These are phyloP conservation scores for Ariopsis seemanni DNA, from an alignment of 2,113 vertebrate genomes.

Conservation along the genomic window DNA sequence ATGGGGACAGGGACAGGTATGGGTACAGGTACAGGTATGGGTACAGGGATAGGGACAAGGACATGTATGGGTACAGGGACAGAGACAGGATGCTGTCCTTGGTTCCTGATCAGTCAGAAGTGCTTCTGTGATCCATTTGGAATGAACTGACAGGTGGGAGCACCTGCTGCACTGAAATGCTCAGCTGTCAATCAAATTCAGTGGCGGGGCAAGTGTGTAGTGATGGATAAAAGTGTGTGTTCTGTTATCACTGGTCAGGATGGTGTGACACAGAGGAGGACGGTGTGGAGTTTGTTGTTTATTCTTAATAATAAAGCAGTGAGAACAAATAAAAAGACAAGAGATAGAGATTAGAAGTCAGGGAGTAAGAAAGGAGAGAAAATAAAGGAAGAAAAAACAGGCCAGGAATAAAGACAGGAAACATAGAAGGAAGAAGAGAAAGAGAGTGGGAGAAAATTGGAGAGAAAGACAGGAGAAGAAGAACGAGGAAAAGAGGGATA, in stretches of 20 bases:
- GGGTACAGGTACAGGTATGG: too few relatives aligned
- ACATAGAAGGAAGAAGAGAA: background rate
- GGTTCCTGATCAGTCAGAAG: background rate
- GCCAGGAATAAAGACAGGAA: background rate
- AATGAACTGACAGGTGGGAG: background rate
- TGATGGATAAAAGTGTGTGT: background rate
- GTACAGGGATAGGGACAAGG: too few relatives aligned
- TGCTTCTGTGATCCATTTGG: background rate
- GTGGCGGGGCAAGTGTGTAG: background rate
- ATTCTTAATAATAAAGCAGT: background rate
- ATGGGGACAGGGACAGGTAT: too few relatives aligned
- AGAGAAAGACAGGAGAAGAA: background rate
- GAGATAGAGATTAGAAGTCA: background rate
- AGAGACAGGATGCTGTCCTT: too few relatives aligned
- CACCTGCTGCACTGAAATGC: background rate
- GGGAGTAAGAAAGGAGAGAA: background rate
- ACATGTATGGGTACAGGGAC: too few relatives aligned
- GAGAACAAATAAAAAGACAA: background rate
- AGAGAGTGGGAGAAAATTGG: background rate
- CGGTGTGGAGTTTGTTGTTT: background rate
- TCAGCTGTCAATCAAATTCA: background rate
- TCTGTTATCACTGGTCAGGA: background rate
- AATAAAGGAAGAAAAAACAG: background rate
- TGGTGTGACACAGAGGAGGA: background rate
- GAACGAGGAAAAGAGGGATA: background rate